Evolutionary conservation across 2,113 vertebrate species (phyloP), one percentile per base, ranked within the genome.

Genomic region (Brachyhypopomus occidentalis): DNA sequence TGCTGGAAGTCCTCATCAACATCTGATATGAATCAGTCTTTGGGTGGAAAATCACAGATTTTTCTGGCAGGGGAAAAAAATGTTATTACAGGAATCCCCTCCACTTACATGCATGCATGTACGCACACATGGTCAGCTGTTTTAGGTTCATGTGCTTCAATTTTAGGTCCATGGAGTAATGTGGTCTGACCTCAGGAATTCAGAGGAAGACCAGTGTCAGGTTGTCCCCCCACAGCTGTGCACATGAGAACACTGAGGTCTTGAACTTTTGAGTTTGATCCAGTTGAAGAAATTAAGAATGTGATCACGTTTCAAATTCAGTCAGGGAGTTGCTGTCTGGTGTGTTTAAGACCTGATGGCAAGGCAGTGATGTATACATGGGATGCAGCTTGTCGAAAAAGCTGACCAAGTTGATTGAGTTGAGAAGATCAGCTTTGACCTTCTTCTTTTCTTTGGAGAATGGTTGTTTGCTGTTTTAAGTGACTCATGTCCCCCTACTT

Each of bases 51-150:
- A 7, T 60, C 59, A 60, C n/a, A 22, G 59, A 17, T 23, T 45
- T 75, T 75, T 55, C 1, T 4, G 7, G 72, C 55, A 20, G 30
- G 30, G 30, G 30, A 23, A 25, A 9, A 4, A 4, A 14, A 34
- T 16, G 60, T 25, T 9, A 5, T 3, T 25, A 36, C 17, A n/a
- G 17, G 41, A 77, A 14, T 41, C 6, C 38, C 9, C 27, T 16
- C 66, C 22, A n/a, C 52, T 48, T 1, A 55, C 9, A 58, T 14
- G n/a, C 52, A 58, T 1, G 58, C 9, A 58, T 14, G 17, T 5
- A 55, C 52, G 17, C 52, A 55, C 52, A 0, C 56, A 59, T 17
- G 9, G 85, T 88, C 88, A 82, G 86, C 84, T 87, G 86, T 83
- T 80, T 23, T 71, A 4, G 45, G 27, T 79, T 16, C 87, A 87